A percentile compares a stretch with the other conserved stretches of the same genome.
These are phyloP conservation scores for Plagiodera versicolora DNA, from an alignment of 2,888 invertebrate species.

Conservation along the genomic window DNA sequence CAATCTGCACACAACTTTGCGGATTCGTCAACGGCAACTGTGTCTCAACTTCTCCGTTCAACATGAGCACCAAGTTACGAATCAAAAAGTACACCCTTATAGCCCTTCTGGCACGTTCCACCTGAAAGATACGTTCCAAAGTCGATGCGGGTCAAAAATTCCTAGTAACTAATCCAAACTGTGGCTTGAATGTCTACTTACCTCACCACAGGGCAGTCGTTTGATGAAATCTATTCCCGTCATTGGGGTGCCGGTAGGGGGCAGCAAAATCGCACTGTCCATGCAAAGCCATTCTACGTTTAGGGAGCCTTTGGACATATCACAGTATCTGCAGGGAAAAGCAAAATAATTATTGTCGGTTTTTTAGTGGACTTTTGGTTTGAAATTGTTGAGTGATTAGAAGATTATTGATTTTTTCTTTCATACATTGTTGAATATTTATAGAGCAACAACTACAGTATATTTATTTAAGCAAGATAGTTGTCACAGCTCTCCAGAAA, in stretches of 20 bases:
- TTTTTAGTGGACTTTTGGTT: no score
- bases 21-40: conserved; percentile 89
- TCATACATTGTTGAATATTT: no score
- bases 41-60: conserved; percentile 81
- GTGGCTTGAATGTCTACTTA: conserved; percentile 57
- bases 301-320: conserved; percentile 82
- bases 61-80: conserved; percentile 75
- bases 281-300: conserved; percentile 96
- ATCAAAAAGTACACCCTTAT: conserved; percentile 92
- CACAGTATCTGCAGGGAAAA: conserved; percentile 70
- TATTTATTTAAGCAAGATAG: no score
- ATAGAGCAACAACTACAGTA: no score
- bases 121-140: conserved; percentile 64
- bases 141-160: no score
- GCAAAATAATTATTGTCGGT: no score
- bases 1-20: conserved; percentile 86
- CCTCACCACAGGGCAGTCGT: conserved; percentile 94
- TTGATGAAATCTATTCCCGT: conserved; percentile 94
- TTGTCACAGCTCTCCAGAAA: no score
- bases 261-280: conserved; percentile 92
- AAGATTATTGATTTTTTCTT: no score
- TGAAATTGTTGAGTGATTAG: no score
- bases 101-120: conserved; percentile 83
- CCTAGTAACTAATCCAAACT: no score
- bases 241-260: conserved; percentile 94